Percentiles rank a stretch among this genome's conserved stretches.
phyloP scores from a whole-genome alignment of 2,113 vertebrate species.

The Spea multiplicata region DNA sequence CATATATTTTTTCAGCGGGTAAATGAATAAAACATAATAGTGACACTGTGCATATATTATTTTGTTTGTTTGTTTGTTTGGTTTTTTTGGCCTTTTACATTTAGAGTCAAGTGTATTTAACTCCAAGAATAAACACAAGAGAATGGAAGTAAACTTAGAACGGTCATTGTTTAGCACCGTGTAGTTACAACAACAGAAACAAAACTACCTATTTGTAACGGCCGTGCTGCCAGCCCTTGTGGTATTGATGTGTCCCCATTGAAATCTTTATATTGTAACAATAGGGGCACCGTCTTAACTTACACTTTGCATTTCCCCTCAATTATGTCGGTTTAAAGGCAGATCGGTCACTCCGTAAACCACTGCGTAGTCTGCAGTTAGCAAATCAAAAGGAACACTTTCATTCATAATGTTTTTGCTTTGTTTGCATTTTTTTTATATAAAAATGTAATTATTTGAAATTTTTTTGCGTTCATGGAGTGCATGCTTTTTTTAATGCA shows the following conservation, averaged over 20 bases:
- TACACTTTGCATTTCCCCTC: constrained; percentile 51
- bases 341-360: not conserved
- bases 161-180: constrained; percentile 78
- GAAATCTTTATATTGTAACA: constrained; percentile 61
- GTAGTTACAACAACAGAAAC: constrained; percentile 83
- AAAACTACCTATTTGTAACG: constrained; percentile 83
- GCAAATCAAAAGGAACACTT: too few species aligned
- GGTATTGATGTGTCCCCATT: constrained; percentile 66
- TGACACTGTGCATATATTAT: not conserved
- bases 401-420: too few species aligned
- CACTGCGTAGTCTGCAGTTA: not conserved
- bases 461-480: not conserved
- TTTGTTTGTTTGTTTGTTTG: not conserved
- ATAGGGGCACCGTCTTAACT: constrained; percentile 62
- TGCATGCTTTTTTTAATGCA: not conserved
- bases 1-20: not conserved
- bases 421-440: too few species aligned
- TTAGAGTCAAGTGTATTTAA: constrained; percentile 68
- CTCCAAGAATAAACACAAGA: constrained; percentile 74
- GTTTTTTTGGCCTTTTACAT: constrained; percentile 46
- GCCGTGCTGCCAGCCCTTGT: constrained; percentile 70
- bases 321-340: not conserved
- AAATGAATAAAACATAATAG: too few species aligned
- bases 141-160: constrained; percentile 80
- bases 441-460: too few species aligned